A percentile compares a stretch with the other conserved stretches of the same genome.
phyloP scores from a whole-genome alignment of 2,113 vertebrate genomes.

The Rhinopomastus cyanomelas region DNA sequence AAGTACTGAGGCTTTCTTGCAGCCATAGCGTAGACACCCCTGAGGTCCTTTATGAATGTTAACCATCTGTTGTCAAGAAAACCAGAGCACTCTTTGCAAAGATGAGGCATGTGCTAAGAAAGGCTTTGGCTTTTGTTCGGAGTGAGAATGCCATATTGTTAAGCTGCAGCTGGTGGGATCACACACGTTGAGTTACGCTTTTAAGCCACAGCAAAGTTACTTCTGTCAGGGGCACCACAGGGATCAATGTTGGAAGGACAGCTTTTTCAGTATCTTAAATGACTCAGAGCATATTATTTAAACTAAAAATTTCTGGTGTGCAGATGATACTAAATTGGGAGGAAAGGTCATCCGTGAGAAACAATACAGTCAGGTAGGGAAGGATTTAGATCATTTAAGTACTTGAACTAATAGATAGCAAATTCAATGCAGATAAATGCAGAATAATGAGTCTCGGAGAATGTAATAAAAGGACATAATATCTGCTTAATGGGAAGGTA shows the following conservation, averaged over 20 bases:
- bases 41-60: not conserved
- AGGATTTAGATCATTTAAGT: slow-evolving; percentile 78
- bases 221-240: slow-evolving; percentile 25
- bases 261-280: slow-evolving; percentile 63
- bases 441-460: slow-evolving; percentile 80
- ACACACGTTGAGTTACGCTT: not conserved
- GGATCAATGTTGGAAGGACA: slow-evolving; percentile 47
- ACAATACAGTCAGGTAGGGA: slow-evolving; percentile 73
- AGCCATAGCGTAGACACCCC: not conserved
- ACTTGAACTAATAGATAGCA: slow-evolving; percentile 77
- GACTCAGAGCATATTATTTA: slow-evolving; percentile 70
- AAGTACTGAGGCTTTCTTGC: accelerated
- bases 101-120: not conserved
- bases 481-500: slow-evolving; percentile 78
- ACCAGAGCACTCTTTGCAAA: not conserved
- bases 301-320: slow-evolving; percentile 66
- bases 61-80: not conserved
- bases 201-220: slow-evolving; percentile 16
- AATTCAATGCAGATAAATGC: slow-evolving; percentile 82
- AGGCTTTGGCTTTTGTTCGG: not conserved
- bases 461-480: slow-evolving; percentile 81
- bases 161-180: slow-evolving; percentile 1
- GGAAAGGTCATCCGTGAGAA: slow-evolving; percentile 78
- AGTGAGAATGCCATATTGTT: not conserved
- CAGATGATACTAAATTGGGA: slow-evolving; percentile 77